Conservation (phyloP, 2,888 invertebrate species). For the Tipula confusa region DNA sequence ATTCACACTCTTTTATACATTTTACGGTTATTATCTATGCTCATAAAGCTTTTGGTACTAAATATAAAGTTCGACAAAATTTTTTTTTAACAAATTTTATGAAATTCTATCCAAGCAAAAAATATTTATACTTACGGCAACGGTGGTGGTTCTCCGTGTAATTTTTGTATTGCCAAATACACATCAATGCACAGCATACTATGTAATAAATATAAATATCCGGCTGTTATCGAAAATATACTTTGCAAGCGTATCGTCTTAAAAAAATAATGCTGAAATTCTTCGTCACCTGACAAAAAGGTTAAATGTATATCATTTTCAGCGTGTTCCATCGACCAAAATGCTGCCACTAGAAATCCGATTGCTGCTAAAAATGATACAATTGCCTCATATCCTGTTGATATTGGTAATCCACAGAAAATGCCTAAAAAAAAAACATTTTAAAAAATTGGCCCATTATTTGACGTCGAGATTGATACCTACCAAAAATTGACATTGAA, state of each 20-base stretch:
- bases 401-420: constrained; percentile 35
- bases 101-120: no score
- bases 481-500: constrained; percentile 39
- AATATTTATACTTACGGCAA: no score
- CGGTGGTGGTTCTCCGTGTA: no score
- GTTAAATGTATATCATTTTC: constrained; percentile 41
- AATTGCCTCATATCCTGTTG: constrained; percentile 37
- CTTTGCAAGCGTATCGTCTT: background rate
- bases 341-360: constrained; percentile 37
- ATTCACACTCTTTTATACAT: no score
- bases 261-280: constrained; percentile 39
- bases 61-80: no score
- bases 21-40: no score
- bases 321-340: constrained; percentile 41
- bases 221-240: background rate
- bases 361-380: constrained; percentile 36
- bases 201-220: background rate
- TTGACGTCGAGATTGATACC: background rate
- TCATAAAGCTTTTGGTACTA: no score
- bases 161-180: background rate
- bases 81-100: no score
- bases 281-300: constrained; percentile 39
- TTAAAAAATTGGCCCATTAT: background rate
- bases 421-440: constrained; percentile 34
- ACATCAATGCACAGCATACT: background rate